phyloP scores from a whole-genome alignment of 2,797 vertebrate species.

The Scarus forsteni region DNA sequence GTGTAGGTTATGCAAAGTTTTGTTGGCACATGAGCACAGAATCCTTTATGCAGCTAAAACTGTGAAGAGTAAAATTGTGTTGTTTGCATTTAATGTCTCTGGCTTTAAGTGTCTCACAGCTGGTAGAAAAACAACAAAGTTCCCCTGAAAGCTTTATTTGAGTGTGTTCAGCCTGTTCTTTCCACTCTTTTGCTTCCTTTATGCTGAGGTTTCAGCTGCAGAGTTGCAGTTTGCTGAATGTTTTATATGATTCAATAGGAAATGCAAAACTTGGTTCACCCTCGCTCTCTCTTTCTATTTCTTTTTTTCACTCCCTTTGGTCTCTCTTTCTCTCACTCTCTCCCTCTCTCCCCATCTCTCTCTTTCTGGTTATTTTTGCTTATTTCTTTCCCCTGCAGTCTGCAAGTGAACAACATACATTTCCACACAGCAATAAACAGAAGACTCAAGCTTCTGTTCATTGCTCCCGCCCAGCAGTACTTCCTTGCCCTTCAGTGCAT shows the following conservation, averaged over 20 bases:
- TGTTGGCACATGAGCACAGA: too few relatives aligned
- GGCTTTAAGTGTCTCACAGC: too few relatives aligned
- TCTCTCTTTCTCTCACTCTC: constrained; percentile 3
- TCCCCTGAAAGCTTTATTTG: constrained; percentile 4
- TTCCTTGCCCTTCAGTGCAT: constrained; percentile 57
- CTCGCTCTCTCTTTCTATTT: constrained; percentile 3
- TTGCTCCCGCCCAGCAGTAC: constrained; percentile 19
- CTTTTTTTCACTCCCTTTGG: neutral
- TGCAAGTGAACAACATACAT: constrained; percentile 10
- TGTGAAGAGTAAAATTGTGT: too few relatives aligned
- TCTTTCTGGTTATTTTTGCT: neutral
- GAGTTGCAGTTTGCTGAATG: constrained; percentile 50
- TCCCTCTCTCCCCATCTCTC: constrained; percentile 2
- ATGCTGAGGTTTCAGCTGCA: constrained; percentile 28
- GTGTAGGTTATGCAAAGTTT: too few relatives aligned
- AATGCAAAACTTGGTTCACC: constrained; percentile 35
- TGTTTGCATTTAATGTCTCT: too few relatives aligned
- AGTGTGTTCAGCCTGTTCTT: constrained; percentile 20
- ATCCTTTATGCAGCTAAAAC: too few relatives aligned
- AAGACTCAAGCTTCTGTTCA: constrained; percentile 17
- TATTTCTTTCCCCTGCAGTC: constrained; percentile 7
- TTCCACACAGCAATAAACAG: constrained; percentile 36
- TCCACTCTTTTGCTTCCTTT: constrained; percentile 7
- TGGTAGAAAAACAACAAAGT: too few relatives aligned
- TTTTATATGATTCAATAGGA: constrained; percentile 54